phyloP scores from a whole-genome alignment of 2,113 vertebrate species.

The Lamprologus speciosus region DNA sequence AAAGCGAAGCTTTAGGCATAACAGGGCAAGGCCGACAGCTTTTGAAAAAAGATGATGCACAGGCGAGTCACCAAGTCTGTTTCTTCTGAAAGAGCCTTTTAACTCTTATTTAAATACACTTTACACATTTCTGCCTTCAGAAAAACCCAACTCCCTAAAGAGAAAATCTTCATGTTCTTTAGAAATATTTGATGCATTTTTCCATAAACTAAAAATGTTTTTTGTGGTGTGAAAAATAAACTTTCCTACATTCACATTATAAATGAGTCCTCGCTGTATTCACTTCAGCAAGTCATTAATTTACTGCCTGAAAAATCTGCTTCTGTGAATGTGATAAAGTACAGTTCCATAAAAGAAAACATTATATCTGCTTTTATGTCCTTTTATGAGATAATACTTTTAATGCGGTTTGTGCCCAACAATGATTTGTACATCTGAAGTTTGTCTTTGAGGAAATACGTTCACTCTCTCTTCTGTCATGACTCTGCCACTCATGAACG shows the following conservation, averaged over 20 bases:
- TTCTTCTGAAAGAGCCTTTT: neutral
- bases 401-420: neutral
- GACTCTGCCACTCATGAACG: neutral
- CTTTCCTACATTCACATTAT: neutral
- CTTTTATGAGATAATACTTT: neutral
- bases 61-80: neutral
- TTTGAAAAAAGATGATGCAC: neutral
- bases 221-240: neutral
- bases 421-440: neutral
- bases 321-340: neutral
- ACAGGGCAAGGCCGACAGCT: neutral
- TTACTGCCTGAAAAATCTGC: neutral
- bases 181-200: neutral
- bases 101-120: neutral
- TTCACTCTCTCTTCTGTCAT: neutral
- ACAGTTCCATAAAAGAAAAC: neutral
- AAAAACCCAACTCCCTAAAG: neutral
- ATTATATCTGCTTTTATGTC: neutral
- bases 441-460: neutral
- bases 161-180: neutral
- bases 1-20: accelerated
- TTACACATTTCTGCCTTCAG: neutral
- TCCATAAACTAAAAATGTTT: neutral
- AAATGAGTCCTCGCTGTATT: neutral
- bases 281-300: neutral